phyloP scores from a whole-genome alignment of 2,797 vertebrate genomes.

The Erethizon dorsatum region DNA sequence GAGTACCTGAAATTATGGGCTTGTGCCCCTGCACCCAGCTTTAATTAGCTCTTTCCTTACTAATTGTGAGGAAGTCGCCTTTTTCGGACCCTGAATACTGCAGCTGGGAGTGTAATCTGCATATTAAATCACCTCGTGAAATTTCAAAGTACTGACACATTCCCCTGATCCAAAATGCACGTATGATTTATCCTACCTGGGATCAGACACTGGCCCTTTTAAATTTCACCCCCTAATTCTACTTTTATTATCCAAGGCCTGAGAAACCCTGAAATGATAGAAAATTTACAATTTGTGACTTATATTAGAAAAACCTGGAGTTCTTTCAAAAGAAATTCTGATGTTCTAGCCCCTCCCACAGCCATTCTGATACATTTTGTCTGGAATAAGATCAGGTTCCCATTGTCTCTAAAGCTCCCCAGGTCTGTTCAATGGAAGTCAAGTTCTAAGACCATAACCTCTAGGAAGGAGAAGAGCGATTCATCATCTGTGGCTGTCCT shows the following conservation, averaged over 20 bases:
- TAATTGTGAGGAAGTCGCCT: no score
- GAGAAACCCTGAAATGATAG: background rate
- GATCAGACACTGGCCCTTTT: no score
- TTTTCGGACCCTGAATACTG: no score
- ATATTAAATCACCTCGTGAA: no score
- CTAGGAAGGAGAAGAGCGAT: background rate
- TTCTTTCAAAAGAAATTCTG: background rate
- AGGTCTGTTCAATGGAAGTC: background rate
- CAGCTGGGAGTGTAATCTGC: no score
- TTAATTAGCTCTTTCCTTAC: no score
- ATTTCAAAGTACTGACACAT: no score
- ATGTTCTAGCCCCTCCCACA: background rate
- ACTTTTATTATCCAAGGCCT: background rate
- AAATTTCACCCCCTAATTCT: background rate
- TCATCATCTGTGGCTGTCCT: background rate
- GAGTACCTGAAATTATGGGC: no score
- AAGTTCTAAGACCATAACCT: background rate
- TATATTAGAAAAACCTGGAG: background rate
- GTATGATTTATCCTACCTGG: no score
- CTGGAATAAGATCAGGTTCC: background rate
- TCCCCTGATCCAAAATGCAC: no score
- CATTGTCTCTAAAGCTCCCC: background rate
- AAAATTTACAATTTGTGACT: background rate
- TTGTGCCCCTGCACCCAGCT: no score
- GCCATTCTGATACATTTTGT: background rate